Conservation (phyloP, 2,113 vertebrate species). For the Hippocampus comes region DNA sequence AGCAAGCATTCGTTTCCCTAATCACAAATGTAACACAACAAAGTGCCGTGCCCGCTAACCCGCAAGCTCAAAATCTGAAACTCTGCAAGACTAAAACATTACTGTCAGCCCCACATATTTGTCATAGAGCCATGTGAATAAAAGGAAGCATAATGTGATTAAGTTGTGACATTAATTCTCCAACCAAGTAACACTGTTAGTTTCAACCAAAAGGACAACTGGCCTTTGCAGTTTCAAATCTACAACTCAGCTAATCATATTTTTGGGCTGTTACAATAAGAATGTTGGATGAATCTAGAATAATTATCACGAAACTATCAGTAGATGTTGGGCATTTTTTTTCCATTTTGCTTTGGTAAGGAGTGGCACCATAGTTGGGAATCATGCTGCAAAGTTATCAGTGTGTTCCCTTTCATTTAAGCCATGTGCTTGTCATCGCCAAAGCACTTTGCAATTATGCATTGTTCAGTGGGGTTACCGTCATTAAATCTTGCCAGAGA, state of each 20-base stretch:
- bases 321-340: too few relatives aligned
- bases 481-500: conserved; percentile 44
- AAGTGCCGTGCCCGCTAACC: not conserved
- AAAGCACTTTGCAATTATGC: conserved; percentile 33
- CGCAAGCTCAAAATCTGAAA: not conserved
- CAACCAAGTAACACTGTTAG: not conserved
- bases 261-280: too few relatives aligned
- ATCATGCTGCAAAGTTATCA: conserved; percentile 1
- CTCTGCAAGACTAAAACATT: not conserved
- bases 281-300: too few relatives aligned
- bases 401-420: conserved; percentile 30
- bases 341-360: too few relatives aligned
- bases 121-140: too few relatives aligned
- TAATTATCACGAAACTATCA: too few relatives aligned
- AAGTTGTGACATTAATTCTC: not conserved
- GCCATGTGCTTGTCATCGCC: conserved; percentile 27
- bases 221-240: not conserved
- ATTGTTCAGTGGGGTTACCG: conserved; percentile 33
- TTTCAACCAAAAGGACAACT: too few relatives aligned
- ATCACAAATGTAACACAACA: not conserved
- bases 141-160: not conserved
- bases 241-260: not conserved
- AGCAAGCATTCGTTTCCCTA: conserved; percentile 9
- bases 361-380: not conserved
- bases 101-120: not conserved